Evolutionary conservation across 2,113 vertebrate species (phyloP), one percentile per base, ranked within the genome.

Genomic region (Serinus canaria): DNA sequence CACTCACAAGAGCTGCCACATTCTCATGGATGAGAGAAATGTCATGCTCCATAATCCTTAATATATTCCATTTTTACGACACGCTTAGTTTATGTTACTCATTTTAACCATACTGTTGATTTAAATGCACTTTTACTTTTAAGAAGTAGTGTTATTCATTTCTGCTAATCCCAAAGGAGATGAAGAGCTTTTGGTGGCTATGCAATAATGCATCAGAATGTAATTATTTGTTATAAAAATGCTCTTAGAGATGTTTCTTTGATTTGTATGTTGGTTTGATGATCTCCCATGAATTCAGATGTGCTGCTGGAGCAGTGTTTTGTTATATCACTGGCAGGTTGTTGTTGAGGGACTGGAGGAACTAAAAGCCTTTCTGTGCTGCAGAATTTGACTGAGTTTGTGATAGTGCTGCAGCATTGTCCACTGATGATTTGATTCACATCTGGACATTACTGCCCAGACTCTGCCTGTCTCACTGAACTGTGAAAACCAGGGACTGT

Each of bases 151-250:
- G 52, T 63, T 94, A 83, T 72, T 96, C 85, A 75, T 90, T 94
- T 50, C 63, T 86, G 33, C 68, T 88, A 90, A 88, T 95, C 95
- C 90, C 94, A 89, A 39, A 78, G 93, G 93, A 94, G 85, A 72
- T 49, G 31, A 74, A 83, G 85, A 87, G 80, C 88, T 88, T 81
- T 86, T 86, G 52, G 50, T 89, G 64, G 85, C 80, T 89, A 37
- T 70, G 94, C 53, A 87, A 43, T 94, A 93, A 90, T 93, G 88
- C 82, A 92, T 88, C 83, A 83, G 68, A 86, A 91, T 56, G 85
- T 86, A 97, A 94, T 96, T 94, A 96, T 96, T 95, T 89, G 67
- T 92, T 95, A 92, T 90, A 89, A 86, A 93, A 96, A 88, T 87
- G 90, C 76, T 75, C 68, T 90, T 96, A 78, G 7, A 68, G 82